Conservation (phyloP, 2,888 invertebrate genomes). For the Caenorhabditis becei region DNA sequence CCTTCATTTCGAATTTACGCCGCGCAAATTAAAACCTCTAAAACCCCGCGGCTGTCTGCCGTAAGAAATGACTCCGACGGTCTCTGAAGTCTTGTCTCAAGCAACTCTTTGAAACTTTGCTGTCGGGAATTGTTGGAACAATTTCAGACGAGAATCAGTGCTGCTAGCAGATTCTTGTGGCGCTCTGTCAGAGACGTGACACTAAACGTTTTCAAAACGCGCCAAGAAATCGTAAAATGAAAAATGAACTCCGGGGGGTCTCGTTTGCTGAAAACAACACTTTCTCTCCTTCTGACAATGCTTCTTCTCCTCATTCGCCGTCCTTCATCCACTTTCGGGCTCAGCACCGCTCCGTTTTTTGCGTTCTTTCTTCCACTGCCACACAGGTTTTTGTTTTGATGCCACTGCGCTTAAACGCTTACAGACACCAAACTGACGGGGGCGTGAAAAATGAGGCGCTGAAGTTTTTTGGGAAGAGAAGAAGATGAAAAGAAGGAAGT, state of each 20-base stretch:
- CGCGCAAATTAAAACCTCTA: slow-evolving; percentile 39
- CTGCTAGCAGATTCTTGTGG: too few species aligned
- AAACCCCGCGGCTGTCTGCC: slow-evolving; percentile 16
- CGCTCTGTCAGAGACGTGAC: slow-evolving; percentile 9
- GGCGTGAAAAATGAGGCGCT: slow-evolving; percentile 48
- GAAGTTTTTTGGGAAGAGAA: slow-evolving; percentile 25
- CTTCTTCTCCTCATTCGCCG: slow-evolving; percentile 26
- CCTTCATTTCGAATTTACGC: slow-evolving; percentile 49
- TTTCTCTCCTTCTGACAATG: slow-evolving; percentile 31
- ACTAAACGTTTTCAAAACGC: slow-evolving; percentile 40
- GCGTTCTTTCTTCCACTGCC: slow-evolving; percentile 17
- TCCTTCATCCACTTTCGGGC: slow-evolving; percentile 22
- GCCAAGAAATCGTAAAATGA: slow-evolving; percentile 52
- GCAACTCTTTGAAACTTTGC: not conserved
- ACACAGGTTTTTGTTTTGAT: slow-evolving; percentile 51
- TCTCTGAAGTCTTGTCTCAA: not conserved
- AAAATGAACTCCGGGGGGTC: slow-evolving; percentile 57
- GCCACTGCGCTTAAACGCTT: slow-evolving; percentile 48
- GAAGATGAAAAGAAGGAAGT: slow-evolving; percentile 18
- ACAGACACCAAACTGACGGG: slow-evolving; percentile 22
- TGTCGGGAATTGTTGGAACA: not conserved
- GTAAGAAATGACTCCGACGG: slow-evolving; percentile 10
- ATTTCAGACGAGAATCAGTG: not conserved
- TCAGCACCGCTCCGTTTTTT: slow-evolving; percentile 23
- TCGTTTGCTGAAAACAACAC: slow-evolving; percentile 50